Percentiles rank a stretch among this genome's conserved stretches.
phyloP scores from a whole-genome alignment of 2,888 invertebrate species.

The Phytoseiulus persimilis region DNA sequence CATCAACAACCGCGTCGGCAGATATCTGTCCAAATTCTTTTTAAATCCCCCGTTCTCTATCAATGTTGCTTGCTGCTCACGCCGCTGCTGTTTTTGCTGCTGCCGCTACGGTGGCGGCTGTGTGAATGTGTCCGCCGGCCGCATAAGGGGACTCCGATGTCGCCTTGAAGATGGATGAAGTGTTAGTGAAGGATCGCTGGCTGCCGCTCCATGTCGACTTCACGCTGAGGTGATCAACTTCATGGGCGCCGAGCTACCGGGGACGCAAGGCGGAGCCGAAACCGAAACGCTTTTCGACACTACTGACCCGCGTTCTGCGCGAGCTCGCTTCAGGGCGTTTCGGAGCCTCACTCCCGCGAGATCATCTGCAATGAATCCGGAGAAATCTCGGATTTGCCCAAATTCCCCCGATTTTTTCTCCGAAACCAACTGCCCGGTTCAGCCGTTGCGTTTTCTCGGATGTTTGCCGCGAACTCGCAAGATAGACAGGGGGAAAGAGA shows the following conservation, averaged over 20 bases:
- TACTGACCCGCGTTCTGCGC: not conserved
- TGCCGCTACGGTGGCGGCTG: not conserved
- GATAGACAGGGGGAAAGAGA: not conserved
- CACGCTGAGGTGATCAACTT: constrained; percentile 5
- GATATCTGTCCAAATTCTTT: not conserved
- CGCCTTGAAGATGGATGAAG: not conserved
- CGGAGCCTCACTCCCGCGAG: not conserved
- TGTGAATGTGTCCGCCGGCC: not conserved
- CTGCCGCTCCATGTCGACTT: not conserved
- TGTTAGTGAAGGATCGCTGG: not conserved
- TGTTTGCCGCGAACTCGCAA: too few relatives aligned
- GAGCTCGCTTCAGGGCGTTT: not conserved
- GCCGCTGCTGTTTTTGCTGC: too few relatives aligned
- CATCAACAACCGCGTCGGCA: not conserved
- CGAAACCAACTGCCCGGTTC: too few relatives aligned
- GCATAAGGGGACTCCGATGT: not conserved
- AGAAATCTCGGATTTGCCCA: too few relatives aligned
- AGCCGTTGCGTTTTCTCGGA: too few relatives aligned
- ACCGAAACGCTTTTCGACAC: not conserved
- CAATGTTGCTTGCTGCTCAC: not conserved
- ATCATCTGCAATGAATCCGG: too few relatives aligned
- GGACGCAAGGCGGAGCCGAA: not conserved
- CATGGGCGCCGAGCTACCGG: constrained; percentile 5
- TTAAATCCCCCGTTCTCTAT: not conserved
- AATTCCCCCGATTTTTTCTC: too few relatives aligned